Conservation (phyloP, 2,888 invertebrate genomes). For the Orthosia cruda region DNA sequence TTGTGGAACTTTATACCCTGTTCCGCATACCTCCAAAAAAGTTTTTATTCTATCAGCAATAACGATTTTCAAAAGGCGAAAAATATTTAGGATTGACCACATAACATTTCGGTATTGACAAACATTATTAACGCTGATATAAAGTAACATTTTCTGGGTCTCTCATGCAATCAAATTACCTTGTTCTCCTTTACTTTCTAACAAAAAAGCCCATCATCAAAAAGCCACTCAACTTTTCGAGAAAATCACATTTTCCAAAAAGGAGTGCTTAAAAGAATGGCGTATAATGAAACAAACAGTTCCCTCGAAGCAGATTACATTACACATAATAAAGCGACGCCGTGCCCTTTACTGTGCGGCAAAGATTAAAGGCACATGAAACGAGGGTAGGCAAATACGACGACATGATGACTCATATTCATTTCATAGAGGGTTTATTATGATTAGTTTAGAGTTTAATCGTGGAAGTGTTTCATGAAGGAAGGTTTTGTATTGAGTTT, state of each 20-base stretch:
- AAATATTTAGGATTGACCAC: too few relatives aligned
- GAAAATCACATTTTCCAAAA: constrained; percentile 4
- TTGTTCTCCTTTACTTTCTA: too few relatives aligned
- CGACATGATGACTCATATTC: constrained; percentile 11
- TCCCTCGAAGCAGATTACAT: constrained; percentile 39
- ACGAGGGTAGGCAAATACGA: constrained; percentile 15
- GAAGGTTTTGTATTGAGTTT: background rate
- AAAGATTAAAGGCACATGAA: constrained; percentile 41
- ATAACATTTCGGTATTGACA: too few relatives aligned
- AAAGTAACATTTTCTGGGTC: too few relatives aligned
- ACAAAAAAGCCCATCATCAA: background rate
- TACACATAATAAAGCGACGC: constrained; percentile 15
- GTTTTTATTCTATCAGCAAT: too few relatives aligned
- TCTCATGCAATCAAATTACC: too few relatives aligned
- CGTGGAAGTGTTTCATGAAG: background rate
- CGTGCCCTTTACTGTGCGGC: constrained; percentile 12
- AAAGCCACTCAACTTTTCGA: background rate
- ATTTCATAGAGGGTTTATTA: constrained; percentile 24
- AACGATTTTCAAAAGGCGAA: too few relatives aligned
- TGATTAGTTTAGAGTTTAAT: constrained; percentile 7
- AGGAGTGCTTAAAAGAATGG: constrained; percentile 14
- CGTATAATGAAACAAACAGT: constrained; percentile 33
- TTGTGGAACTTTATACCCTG: too few relatives aligned
- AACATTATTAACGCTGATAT: too few relatives aligned
- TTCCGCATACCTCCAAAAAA: too few relatives aligned